Evolutionary conservation across 2,113 vertebrate genomes (phyloP), one percentile per base, ranked within the genome.

Genomic region (Acinonyx jubatus): DNA sequence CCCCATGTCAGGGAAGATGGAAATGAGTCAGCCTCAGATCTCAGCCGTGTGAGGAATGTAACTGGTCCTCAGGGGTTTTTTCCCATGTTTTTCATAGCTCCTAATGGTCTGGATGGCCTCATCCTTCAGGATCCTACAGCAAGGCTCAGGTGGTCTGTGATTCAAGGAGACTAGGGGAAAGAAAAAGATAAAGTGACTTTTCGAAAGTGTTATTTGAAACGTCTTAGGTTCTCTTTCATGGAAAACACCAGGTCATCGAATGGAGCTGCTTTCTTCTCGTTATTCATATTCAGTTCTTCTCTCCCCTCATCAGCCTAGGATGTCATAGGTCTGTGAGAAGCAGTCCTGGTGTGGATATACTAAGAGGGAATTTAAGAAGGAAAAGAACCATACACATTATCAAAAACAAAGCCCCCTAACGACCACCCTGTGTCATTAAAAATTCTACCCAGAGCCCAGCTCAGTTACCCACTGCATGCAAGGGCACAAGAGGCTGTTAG

Each of bases 221-320:
- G 8, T 12, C 2, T 27, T 15, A 63, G 21, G n/a, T 66, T 4
- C 23, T 79, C 33, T 85, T 71, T 74, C 38, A 27, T 79, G 5
- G 16, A 23, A 73, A 68, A 95, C 15, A 27, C 27, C 12, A 41
- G 27, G 52, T 79, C 57, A 19, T 50, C 1, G n/a, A 82, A 68
- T 38, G 45, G 29, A 61, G 12, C 38, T 92, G 41, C 71, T 41
- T 76, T 93, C 11, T 66, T 66, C 21, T 79, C 38, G 19, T 80
- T n/a, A 55, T 69, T 55, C 14, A 21, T 31, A 36, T 45, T 74
- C 36, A 85, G 38, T 80, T 94, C 18, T 94, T 57, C 57, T 89
- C 93, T 80, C 12, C 16, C 3, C 0, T 45, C 61, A 3, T 73
- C 8, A 41, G 41, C 38, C 73, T 73, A 82, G 38, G 66, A 82